Evolutionary conservation across 2,888 invertebrate genomes (phyloP).

Genomic region (Portevinia maculata): DNA sequence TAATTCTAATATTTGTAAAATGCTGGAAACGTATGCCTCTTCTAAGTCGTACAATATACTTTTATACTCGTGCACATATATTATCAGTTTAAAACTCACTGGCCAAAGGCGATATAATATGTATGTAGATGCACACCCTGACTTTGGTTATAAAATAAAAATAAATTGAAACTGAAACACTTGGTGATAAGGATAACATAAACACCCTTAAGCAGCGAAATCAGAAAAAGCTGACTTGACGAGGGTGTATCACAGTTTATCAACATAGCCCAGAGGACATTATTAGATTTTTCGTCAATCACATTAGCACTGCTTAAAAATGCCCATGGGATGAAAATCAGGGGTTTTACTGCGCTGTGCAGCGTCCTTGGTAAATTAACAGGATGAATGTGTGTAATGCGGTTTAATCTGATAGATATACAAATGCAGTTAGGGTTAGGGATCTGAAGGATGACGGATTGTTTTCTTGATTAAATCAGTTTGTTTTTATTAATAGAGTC

Average conservation of each 20-base stretch:
- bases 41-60: background rate
- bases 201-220: constrained; percentile 37
- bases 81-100: too few species aligned
- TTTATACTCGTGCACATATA: background rate
- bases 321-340: constrained; percentile 38
- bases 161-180: constrained; percentile 49
- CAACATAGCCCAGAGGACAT: constrained; percentile 30
- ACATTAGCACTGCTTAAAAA: constrained; percentile 45
- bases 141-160: constrained; percentile 29
- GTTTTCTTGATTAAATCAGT: constrained; percentile 58
- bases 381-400: constrained; percentile 52
- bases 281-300: constrained; percentile 62
- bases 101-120: constrained; percentile 2
- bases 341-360: constrained; percentile 7
- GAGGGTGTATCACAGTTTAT: constrained; percentile 40
- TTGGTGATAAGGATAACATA: constrained; percentile 20
- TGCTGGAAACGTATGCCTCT: constrained; percentile 50
- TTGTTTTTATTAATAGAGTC: constrained; percentile 43
- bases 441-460: constrained; percentile 53
- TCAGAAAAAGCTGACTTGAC: constrained; percentile 20
- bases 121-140: constrained; percentile 16
- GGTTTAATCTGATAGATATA: constrained; percentile 59
- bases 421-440: constrained; percentile 45
- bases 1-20: constrained; percentile 42
- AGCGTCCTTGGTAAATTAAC: constrained; percentile 40